Conservation (phyloP, 2,888 invertebrate species). For the Patella caerulea region DNA sequence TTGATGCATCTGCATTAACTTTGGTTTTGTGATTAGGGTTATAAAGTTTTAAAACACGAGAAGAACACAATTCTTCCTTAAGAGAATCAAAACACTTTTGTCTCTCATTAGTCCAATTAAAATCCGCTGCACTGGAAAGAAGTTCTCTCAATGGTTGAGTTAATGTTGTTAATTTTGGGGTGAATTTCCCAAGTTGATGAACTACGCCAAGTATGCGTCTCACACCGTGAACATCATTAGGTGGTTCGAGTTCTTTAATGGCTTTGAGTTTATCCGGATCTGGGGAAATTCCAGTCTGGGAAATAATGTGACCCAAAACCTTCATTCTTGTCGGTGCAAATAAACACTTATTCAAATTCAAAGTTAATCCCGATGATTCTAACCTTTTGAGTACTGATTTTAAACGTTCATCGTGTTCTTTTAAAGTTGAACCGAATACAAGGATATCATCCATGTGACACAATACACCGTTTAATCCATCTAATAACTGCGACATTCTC, state of each 20-base stretch:
- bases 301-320: conserved; percentile 37
- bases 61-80: no score
- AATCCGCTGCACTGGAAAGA: no score
- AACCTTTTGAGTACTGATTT: conserved; percentile 15
- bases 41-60: no score
- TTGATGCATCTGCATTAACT: no score
- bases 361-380: conserved; percentile 25
- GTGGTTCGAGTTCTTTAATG: neutral
- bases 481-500: conserved; percentile 54
- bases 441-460: conserved; percentile 42
- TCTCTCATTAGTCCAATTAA: no score
- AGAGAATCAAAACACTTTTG: no score
- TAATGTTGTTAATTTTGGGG: no score
- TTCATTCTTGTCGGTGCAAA: conserved; percentile 26
- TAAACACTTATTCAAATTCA: conserved; percentile 35
- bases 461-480: conserved; percentile 29
- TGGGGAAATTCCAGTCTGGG: conserved; percentile 21
- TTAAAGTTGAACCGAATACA: conserved; percentile 17
- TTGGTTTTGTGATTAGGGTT: no score
- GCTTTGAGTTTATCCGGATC: conserved; percentile 20
- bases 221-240: neutral
- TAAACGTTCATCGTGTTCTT: conserved; percentile 26
- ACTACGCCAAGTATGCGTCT: no score
- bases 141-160: no score
- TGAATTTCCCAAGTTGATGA: no score